Evolutionary conservation across 2,888 invertebrate genomes (phyloP).

Genomic region (Callinectes sapidus): DNA sequence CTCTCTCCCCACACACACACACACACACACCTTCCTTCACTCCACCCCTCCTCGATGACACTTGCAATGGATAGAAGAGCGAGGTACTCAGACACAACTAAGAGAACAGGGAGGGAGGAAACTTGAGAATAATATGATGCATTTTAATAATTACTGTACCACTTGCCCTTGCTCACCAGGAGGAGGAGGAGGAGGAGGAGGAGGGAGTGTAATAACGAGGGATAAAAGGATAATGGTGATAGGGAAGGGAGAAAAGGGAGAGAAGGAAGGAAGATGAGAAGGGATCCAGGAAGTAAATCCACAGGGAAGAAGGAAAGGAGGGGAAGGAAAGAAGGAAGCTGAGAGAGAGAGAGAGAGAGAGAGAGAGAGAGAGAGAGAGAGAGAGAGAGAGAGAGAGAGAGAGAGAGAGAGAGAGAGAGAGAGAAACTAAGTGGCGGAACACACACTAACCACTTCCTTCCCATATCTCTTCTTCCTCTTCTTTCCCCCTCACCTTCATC

Average conservation of each 20-base stretch:
- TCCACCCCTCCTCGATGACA: neutral
- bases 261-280: neutral
- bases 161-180: neutral
- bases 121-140: neutral
- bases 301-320: neutral
- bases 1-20: neutral
- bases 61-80: neutral
- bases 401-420: neutral
- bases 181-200: constrained; percentile 11
- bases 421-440: constrained; percentile 11
- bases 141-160: neutral
- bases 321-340: neutral
- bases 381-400: constrained; percentile 9
- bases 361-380: neutral
- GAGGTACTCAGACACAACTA: neutral
- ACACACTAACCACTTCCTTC: neutral
- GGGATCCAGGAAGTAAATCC: neutral
- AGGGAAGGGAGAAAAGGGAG: neutral
- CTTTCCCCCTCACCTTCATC: neutral
- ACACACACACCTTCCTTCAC: neutral
- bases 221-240: neutral
- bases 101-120: neutral
- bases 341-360: constrained; percentile 8
- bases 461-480: neutral
- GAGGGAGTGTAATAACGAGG: neutral